Evolutionary conservation across 2,797 vertebrate species (phyloP).

Genomic region (Hydrolagus colliei): DNA sequence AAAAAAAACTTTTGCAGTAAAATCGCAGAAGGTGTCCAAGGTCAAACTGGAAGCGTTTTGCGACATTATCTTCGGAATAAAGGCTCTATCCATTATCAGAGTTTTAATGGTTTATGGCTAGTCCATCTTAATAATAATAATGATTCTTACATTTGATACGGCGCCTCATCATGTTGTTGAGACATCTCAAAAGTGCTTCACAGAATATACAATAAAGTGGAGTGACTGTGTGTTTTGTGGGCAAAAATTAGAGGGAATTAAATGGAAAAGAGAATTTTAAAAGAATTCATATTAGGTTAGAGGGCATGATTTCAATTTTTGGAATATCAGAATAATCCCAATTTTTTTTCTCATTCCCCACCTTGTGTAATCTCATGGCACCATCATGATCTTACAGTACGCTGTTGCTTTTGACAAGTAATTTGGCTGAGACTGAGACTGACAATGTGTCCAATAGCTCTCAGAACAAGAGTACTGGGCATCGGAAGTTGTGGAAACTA

Average conservation of each 20-base stretch:
- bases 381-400: background rate
- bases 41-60: background rate
- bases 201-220: too few species aligned
- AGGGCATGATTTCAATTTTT: too few species aligned
- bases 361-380: background rate
- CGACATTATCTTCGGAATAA: background rate
- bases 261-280: too few species aligned
- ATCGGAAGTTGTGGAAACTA: background rate
- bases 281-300: too few species aligned
- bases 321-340: too few species aligned
- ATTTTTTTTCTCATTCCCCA: background rate
- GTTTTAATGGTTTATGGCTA: background rate
- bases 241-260: too few species aligned
- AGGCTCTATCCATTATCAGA: background rate
- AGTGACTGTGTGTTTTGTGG: too few species aligned
- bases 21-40: background rate
- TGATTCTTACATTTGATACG: too few species aligned
- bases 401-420: conserved; percentile 8
- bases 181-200: too few species aligned
- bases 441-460: background rate
- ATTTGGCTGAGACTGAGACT: background rate
- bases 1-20: background rate
- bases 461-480: background rate
- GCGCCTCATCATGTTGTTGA: too few species aligned
- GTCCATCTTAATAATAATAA: too few species aligned